Base-by-base conservation (phyloP, 2,113 vertebrate species). In the Tachysurus fulvidraco region DNA sequence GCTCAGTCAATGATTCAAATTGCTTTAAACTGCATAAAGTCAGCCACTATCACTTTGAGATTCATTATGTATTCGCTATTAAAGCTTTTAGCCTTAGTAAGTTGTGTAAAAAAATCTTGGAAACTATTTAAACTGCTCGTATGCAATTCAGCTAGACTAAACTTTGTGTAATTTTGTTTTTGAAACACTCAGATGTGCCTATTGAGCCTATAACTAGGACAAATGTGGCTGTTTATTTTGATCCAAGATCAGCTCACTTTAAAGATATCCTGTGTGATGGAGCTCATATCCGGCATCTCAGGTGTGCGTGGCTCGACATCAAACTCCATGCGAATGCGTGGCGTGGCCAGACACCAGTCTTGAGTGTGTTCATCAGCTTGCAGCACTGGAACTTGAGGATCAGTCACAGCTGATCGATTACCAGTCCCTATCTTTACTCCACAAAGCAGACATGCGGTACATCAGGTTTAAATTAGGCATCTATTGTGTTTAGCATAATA, bases 231-330 rank as follows among this genome's bases (percentile, higher is more conserved):
- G 3, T 44, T 19, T 19, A 9, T 9, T 23, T 19, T 73, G 5
- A 13, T 74, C 21, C 11, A 25, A 74, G 4, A 46, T 74, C 13
- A 28, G 80, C 93, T 78, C 79, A 95, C 95, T 89, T 95, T 95
- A 89, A 93, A 94, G 88, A 96, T 94, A 87, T 95, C 94, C 87
- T 93, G 94, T 10, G 95, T 96, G 0, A 94, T 85, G 5, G 93
- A 93, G 90, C 94, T 95, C 79, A 95, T 90, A 64, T 95, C 94
- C 0, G 95, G 95, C 94, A 94, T 94, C 90, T 95, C 94, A 0
- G 95, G 95, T 8, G 94, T 95, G 89, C 78, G 80, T 23, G 91
- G 91, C 17, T 94, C 94, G 1, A 44, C 12, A 4, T 78, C 36
- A 73, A 90, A 93, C 28, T 81, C 88, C 55, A 12, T 81, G 81